Evolutionary conservation across 2,888 invertebrate genomes (phyloP).

Genomic region (Emmelina monodactyla): DNA sequence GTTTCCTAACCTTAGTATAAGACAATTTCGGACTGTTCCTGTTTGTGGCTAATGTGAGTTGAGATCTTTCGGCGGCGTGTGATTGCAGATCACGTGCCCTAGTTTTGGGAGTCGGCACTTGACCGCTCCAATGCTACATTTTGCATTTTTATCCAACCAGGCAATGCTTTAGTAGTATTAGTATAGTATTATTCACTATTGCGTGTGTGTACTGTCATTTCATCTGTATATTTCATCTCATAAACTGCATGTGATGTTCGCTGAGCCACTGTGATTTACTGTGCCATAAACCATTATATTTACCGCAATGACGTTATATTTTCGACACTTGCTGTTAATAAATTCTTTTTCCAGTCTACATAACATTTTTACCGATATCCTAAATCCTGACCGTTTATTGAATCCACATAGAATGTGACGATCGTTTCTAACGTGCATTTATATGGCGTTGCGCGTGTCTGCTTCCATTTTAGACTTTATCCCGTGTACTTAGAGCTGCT

Average conservation of each 20-base stretch:
- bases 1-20: conserved; percentile 28
- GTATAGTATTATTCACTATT: conserved; percentile 7
- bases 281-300: conserved; percentile 13
- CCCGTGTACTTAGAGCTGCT: conserved; percentile 26
- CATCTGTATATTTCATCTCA: conserved; percentile 16
- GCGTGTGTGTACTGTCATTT: conserved; percentile 18
- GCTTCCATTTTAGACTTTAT: conserved; percentile 30
- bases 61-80: conserved; percentile 35
- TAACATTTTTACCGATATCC: conserved; percentile 6
- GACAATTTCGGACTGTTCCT: conserved; percentile 42
- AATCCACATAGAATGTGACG: conserved; percentile 20
- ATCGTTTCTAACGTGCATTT: conserved; percentile 30
- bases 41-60: conserved; percentile 60
- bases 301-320: not conserved
- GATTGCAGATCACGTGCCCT: conserved; percentile 51
- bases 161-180: conserved; percentile 35
- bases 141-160: conserved; percentile 37
- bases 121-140: conserved; percentile 43
- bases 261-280: conserved; percentile 24
- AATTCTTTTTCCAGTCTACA: not conserved
- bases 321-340: not conserved
- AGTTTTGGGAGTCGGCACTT: conserved; percentile 35
- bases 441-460: conserved; percentile 20
- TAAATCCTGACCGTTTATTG: conserved; percentile 9
- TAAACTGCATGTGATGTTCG: conserved; percentile 31